Evolutionary conservation across 2,888 invertebrate species (phyloP), one percentile per base, ranked within the genome.

Genomic region (Nymphalis polychloros): DNA sequence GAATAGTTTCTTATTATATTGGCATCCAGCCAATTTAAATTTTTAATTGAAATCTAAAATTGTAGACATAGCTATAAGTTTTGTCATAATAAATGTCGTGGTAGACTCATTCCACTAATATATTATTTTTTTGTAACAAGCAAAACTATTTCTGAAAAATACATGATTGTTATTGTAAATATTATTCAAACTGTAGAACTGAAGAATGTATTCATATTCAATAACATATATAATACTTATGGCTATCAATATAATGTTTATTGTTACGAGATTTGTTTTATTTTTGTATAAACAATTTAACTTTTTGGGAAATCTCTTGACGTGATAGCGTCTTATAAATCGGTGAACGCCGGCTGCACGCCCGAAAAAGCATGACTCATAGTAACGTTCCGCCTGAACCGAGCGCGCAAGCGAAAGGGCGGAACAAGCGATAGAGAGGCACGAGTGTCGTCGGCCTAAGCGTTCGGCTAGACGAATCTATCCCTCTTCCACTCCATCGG

Each of bases 181-280:
- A 72, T 68, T 65, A 67, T 64, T 72, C 65, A 47, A 63, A 72
- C 64, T 70, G 67, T 65, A 59, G 62, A 66, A 66, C 65, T 84
- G 81, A 76, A 86, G 81, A 87, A 81, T 84, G 83, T 89, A 87
- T 90, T 87, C 88, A 88, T 89, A 86, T 90, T 89, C 88, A 85
- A 81, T 87, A 89, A 80, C 82, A 81, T 85, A 82, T 87, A 84
- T 84, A 82, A 84, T 84, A 85, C 78, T 78, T 85, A 84, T 81
- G 80, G 81, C 78, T 86, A 84, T 81, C 76, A 89, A 85, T 89
- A 90, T 85, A 90, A 87, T 85, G 88, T 89, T 90, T 89, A 90
- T 86, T 90, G 91, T 91, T 91, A 84, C 67, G 53, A 66, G 64
- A 19, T 41, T 72, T 63, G 75, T 87, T 81, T 87, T 74, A 78